Evolutionary conservation across 2,797 vertebrate species (phyloP), one percentile per base, ranked within the genome.

Genomic region (Melanogrammus aeglefinus): DNA sequence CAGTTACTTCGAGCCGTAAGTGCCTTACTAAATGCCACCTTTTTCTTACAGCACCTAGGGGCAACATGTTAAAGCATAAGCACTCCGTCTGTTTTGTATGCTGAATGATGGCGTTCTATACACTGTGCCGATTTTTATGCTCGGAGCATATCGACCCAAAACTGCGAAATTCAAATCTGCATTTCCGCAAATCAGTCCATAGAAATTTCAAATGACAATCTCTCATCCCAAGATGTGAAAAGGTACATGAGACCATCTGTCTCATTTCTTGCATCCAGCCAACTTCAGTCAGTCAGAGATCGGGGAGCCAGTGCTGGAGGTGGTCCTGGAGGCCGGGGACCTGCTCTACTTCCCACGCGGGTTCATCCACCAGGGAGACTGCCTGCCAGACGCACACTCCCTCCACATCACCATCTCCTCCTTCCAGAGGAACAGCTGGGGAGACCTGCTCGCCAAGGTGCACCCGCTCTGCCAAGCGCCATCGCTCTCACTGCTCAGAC

Each of bases 331-430:
- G 86, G 92, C 97, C 0, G 98, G 98, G 0, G 97, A 99, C 85
- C 88, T 99, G 79, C 95, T 99, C 12, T 99, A 99, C 87, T 97
- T 99, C 63, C 98, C 98, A 0, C 92, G 98, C 0, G 98, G 98
- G 21, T 99, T 98, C 88, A 95, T 98, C 88, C 98, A 99, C 87
- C 97, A 99, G 89, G 98, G 95, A 0, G 77, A 95, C 82, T 99
- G 97, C 78, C 94, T 97, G 39, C 94, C 96, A 0, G 95, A 96
- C 0, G 83, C 88, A 0, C 97, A 99, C 86, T 99, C 98, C 0
- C 92, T 99, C 73, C 98, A 99, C 88, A 92, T 99, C 87, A 99
- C 98, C 0, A 81, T 99, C 86, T 99, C 98, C 41, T 97, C 97
- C 0, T 97, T 90, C 88, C 98, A 99, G 94, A 96, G 93, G 86